Percentiles rank a stretch among this genome's conserved stretches.
Conservation (phyloP, 1,140 invertebrate species). For the Danaus melanippus region DNA sequence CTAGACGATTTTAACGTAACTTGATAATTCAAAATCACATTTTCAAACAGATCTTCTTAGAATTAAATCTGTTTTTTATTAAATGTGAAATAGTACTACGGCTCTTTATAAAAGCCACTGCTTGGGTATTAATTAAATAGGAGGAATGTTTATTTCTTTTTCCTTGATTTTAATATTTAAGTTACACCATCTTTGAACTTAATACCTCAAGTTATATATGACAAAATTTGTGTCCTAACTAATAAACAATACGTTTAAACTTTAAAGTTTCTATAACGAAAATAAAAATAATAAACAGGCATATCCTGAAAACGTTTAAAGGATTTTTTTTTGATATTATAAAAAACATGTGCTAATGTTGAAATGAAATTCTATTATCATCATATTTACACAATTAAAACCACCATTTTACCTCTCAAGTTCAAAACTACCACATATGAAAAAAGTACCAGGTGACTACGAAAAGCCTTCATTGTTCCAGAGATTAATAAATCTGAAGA, state of each 20-base stretch:
- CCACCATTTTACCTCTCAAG: slow-evolving; percentile 30
- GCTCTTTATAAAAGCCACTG: too few species aligned
- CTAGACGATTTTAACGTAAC: slow-evolving; percentile 61
- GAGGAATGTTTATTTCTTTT: too few species aligned
- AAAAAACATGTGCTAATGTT: slow-evolving; percentile 2
- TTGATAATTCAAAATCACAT: slow-evolving; percentile 23
- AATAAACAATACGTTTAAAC: too few species aligned
- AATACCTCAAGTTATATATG: too few species aligned
- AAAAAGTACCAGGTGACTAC: slow-evolving; percentile 67
- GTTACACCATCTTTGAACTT: too few species aligned
- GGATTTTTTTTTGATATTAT: background rate
- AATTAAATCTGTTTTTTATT: background rate
- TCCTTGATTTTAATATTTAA: too few species aligned
- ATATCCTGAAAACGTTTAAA: background rate
- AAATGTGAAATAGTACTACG: background rate
- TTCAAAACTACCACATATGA: slow-evolving; percentile 58
- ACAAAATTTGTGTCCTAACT: too few species aligned
- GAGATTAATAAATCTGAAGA: slow-evolving; percentile 70
- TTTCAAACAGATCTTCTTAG: background rate
- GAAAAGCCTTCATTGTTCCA: slow-evolving; percentile 64
- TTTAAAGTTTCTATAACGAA: background rate
- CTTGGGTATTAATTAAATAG: too few species aligned
- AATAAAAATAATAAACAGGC: background rate
- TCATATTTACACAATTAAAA: slow-evolving; percentile 7
- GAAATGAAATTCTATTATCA: slow-evolving; percentile 23